Evolutionary conservation across 2,113 vertebrate species (phyloP).

Genomic region (Saguinus imperator): DNA sequence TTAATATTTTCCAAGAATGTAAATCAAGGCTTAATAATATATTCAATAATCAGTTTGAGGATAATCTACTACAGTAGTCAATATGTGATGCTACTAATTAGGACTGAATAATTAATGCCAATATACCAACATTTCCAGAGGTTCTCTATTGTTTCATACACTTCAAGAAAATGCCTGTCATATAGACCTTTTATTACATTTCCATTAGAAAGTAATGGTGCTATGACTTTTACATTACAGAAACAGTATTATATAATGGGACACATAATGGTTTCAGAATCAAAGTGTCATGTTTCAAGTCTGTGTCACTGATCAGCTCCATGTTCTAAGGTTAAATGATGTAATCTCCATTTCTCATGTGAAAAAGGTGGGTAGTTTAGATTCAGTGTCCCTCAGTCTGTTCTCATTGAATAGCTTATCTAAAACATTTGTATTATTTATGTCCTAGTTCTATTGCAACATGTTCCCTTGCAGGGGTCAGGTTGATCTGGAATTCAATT

Average conservation of each 20-base stretch:
- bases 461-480: background rate
- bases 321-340: background rate
- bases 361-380: background rate
- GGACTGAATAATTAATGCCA: constrained; percentile 69
- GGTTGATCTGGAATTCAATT: background rate
- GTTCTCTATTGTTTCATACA: background rate
- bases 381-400: background rate
- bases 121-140: background rate
- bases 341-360: background rate
- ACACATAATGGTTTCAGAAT: background rate
- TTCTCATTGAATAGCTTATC: background rate
- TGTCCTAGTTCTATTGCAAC: background rate
- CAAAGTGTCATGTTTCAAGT: background rate
- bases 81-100: constrained; percentile 68
- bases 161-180: constrained; percentile 36
- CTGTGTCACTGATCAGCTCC: background rate
- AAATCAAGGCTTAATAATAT: constrained; percentile 43
- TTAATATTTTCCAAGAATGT: constrained; percentile 51
- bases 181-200: background rate
- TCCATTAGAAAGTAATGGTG: background rate
- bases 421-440: background rate
- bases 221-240: background rate
- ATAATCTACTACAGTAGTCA: constrained; percentile 52
- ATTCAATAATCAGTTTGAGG: constrained; percentile 52
- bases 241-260: background rate